A percentile compares a stretch with the other conserved stretches of the same genome.
Evolutionary conservation across 2,113 vertebrate species (phyloP).

Genomic region (Caranx ignobilis): DNA sequence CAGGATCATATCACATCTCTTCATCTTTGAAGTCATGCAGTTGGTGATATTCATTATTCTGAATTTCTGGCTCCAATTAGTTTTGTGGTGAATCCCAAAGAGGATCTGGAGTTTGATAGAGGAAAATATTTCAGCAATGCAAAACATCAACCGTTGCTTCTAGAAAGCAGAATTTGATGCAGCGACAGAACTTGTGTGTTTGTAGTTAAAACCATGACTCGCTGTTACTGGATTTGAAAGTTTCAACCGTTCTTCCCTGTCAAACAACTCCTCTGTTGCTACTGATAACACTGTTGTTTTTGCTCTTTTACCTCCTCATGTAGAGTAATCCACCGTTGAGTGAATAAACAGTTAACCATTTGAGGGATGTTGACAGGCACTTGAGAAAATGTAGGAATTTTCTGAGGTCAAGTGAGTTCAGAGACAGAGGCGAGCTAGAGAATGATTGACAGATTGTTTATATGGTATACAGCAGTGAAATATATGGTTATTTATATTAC

Average conservation of each 20-base stretch:
- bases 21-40: not conserved
- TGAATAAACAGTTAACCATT: not conserved
- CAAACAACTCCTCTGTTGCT: constrained; percentile 21
- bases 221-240: constrained; percentile 8
- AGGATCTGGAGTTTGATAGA: constrained; percentile 10
- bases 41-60: constrained; percentile 10
- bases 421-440: not conserved
- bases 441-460: constrained; percentile 1
- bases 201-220: constrained; percentile 33
- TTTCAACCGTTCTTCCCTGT: not conserved
- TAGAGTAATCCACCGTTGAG: constrained; percentile 6
- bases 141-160: constrained; percentile 15
- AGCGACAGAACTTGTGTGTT: constrained; percentile 16
- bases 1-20: not conserved
- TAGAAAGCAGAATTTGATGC: constrained; percentile 3
- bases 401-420: constrained; percentile 14
- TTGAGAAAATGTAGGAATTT: not conserved
- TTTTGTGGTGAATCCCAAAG: constrained; percentile 6
- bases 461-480: not conserved
- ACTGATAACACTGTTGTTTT: constrained; percentile 26
- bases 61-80: constrained; percentile 31
- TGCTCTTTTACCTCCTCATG: not conserved
- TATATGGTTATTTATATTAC: not conserved
- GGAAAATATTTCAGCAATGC: constrained; percentile 12
- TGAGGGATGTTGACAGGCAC: not conserved